Evolutionary conservation across 2,797 vertebrate genomes (phyloP).

Genomic region (Oreortyx pictus): DNA sequence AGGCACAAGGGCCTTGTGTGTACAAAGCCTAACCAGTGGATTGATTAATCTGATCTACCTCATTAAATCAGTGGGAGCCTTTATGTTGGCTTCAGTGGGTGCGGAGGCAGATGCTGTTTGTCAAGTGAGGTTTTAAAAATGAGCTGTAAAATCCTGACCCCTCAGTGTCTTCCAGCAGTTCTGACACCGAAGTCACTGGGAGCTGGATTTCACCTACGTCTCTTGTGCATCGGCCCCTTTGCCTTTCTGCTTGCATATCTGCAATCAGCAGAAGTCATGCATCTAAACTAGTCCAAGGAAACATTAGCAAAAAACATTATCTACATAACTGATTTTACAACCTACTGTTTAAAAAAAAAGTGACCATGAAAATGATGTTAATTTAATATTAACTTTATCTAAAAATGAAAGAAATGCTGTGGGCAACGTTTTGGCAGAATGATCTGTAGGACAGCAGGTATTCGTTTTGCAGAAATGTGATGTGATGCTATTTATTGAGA

Average conservation of each 20-base stretch:
- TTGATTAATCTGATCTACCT: not conserved
- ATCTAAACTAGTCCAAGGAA: slow-evolving; percentile 65
- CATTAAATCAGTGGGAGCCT: not conserved
- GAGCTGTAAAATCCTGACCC: not conserved
- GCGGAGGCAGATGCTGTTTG: not conserved
- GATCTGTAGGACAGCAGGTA: not conserved
- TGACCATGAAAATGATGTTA: not conserved
- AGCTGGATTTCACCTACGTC: slow-evolving; percentile 36
- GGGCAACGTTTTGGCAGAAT: not conserved
- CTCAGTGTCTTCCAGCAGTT: not conserved
- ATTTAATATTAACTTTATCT: slow-evolving; percentile 48
- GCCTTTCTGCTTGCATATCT: not conserved
- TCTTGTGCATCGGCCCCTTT: not conserved
- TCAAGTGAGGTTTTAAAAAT: not conserved
- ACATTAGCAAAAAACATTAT: slow-evolving; percentile 57
- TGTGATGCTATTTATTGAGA: slow-evolving; percentile 5
- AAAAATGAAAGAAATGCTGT: slow-evolving; percentile 32
- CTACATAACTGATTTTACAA: slow-evolving; percentile 33
- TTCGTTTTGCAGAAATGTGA: slow-evolving; percentile 23
- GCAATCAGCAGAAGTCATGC: not conserved
- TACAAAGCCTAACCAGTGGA: not conserved
- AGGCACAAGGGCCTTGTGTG: not conserved
- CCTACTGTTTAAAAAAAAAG: slow-evolving; percentile 25
- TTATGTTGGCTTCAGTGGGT: not conserved
- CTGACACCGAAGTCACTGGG: not conserved